Conservation (phyloP, 2,888 invertebrate genomes). For the Lymantria dispar region DNA sequence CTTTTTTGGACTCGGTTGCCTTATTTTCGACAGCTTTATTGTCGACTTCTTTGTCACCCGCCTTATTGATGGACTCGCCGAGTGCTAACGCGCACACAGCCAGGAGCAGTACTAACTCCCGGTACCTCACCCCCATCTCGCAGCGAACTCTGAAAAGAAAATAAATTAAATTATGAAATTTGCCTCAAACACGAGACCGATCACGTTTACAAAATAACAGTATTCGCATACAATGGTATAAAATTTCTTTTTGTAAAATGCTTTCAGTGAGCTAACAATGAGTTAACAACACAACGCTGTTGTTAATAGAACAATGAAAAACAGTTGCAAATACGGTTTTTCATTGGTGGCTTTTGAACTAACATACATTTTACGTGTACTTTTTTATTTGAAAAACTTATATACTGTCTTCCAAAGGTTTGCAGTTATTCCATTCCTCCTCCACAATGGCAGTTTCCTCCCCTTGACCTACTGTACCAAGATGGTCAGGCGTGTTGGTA, state of each 20-base stretch:
- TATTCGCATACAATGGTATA: slow-evolving; percentile 50
- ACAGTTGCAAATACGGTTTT: slow-evolving; percentile 21
- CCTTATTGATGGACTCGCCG: slow-evolving; percentile 63
- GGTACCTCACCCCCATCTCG: slow-evolving; percentile 77
- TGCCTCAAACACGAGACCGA: slow-evolving; percentile 38
- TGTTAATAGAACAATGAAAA: slow-evolving; percentile 37
- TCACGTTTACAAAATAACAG: slow-evolving; percentile 52
- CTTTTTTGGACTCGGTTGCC: slow-evolving; percentile 31
- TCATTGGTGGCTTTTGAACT: slow-evolving; percentile 13
- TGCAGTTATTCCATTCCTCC: too few relatives aligned
- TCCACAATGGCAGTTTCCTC: too few relatives aligned
- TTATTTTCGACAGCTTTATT: background rate
- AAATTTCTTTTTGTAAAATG: slow-evolving; percentile 41
- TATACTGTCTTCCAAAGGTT: too few relatives aligned
- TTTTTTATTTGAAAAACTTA: background rate
- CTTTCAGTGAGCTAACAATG: slow-evolving; percentile 41
- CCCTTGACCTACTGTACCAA: too few relatives aligned
- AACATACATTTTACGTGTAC: slow-evolving; percentile 4
- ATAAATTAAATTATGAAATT: slow-evolving; percentile 47
- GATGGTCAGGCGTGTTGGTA: too few relatives aligned
- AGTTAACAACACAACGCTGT: slow-evolving; percentile 36
- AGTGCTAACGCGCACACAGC: slow-evolving; percentile 69
- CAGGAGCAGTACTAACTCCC: slow-evolving; percentile 77
- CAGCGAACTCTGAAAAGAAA: slow-evolving; percentile 73
- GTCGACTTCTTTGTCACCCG: slow-evolving; percentile 39